Evolutionary conservation across 1,140 invertebrate species (phyloP), one percentile per base, ranked within the genome.

Genomic region (Brachionus sp.): DNA sequence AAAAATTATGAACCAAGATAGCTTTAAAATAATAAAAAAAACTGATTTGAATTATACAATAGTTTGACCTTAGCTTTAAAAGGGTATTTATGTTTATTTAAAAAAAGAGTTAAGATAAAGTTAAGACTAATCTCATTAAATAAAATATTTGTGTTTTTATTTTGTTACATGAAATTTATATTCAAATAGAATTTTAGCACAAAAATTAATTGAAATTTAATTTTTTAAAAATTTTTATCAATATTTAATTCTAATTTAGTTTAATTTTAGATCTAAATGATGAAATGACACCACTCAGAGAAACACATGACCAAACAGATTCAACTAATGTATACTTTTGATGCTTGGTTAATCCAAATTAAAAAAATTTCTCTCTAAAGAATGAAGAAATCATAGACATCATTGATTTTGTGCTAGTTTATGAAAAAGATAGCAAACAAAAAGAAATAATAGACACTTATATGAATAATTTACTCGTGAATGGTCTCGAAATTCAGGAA

Each of bases 331-430:
- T 66, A 66, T n/a, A 29, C 13, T n/a, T 39, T 35, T 39, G 42
- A 35, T 73, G 2, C 12, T 7, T 12, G 37, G 7, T 25, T 10
- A 29, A 66, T 13, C 3, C 3, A 10, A 19, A 12, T 42, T 23
- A 13, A 33, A 75, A 13, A 44, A 29, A 44, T 75, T 46, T 46
- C 4, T n/a, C 23, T 75, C 29, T 46, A 25, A 25, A 75, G 37
- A 39, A 10, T 44, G 9, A 46, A 10, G 42, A 75, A 75, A 29
- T 44, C 19, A 12, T 75, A 19, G 70, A 80, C 19, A 23, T 62
- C 1, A 66, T 80, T 44, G 77, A 80, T 13, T 80, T 80, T 80
- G 77, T 80, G 16, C 25, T 80, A 10, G 77, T 80, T 2, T 80
- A 80, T 35, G 46, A 66, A 80, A 80, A 80, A 62, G 77, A 75